These are phyloP conservation scores for Ancistrus triradiatus DNA, from an alignment of 2,113 vertebrate genomes.

Conservation along the genomic window DNA sequence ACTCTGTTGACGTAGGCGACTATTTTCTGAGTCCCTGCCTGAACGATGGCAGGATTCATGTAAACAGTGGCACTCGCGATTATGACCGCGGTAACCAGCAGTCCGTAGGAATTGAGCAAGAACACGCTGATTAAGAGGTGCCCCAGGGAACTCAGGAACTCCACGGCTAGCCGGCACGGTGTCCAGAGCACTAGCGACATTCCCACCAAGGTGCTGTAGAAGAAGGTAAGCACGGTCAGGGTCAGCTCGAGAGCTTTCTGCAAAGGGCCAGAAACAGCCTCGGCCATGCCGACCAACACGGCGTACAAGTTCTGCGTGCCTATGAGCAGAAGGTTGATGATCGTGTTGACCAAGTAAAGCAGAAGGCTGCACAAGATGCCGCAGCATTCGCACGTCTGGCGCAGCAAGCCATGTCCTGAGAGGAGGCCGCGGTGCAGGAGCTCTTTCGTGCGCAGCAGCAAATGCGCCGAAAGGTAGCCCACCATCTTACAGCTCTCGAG, in stretches of 20 bases:
- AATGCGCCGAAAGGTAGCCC: slow-evolving; percentile 79
- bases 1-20: slow-evolving; percentile 58
- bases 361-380: slow-evolving; percentile 78
- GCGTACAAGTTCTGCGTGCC: slow-evolving; percentile 79
- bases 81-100: slow-evolving; percentile 71
- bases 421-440: slow-evolving; percentile 75
- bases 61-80: slow-evolving; percentile 59
- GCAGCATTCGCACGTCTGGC: slow-evolving; percentile 75
- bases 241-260: slow-evolving; percentile 72
- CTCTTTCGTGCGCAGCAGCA: slow-evolving; percentile 76
- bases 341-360: slow-evolving; percentile 85
- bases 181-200: slow-evolving; percentile 85
- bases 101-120: slow-evolving; percentile 78
- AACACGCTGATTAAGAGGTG: slow-evolving; percentile 76
- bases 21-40: slow-evolving; percentile 44
- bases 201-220: slow-evolving; percentile 81
- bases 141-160: slow-evolving; percentile 70
- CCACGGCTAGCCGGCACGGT: slow-evolving; percentile 76
- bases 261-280: slow-evolving; percentile 69
- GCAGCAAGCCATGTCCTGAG: slow-evolving; percentile 67
- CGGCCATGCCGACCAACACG: slow-evolving; percentile 66
- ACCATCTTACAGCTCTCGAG: slow-evolving; percentile 83
- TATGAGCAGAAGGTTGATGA: slow-evolving; percentile 83
- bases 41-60: slow-evolving; percentile 71
- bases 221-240: slow-evolving; percentile 71